A percentile compares a stretch with the other conserved stretches of the same genome.
These are phyloP conservation scores for Puma concolor DNA, from an alignment of 2,113 vertebrate genomes.

Conservation along the genomic window DNA sequence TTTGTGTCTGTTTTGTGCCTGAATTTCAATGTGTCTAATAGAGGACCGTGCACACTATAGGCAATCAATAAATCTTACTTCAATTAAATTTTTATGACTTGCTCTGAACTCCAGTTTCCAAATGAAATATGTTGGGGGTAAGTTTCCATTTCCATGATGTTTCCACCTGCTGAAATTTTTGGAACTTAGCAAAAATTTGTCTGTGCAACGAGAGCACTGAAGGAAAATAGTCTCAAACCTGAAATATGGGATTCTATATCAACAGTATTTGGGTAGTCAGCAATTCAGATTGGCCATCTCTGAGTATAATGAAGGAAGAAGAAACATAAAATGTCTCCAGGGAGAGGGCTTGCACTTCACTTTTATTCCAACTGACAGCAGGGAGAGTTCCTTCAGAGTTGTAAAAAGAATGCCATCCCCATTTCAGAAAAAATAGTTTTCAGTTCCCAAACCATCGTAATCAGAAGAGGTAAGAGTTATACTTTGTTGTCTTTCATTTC, in stretches of 20 bases:
- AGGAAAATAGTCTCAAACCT: not conserved
- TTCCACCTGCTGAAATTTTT: not conserved
- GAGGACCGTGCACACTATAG: not conserved
- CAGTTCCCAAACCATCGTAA: not conserved
- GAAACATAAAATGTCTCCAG: not conserved
- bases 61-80: conserved; percentile 77
- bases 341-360: not conserved
- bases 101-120: conserved; percentile 57
- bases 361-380: not conserved
- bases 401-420: not conserved
- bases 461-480: conserved; percentile 23
- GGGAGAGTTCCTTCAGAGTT: not conserved
- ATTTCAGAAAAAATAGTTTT: conserved; percentile 10
- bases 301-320: not conserved
- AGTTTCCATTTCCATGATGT: not conserved
- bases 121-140: not conserved
- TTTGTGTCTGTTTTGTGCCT: conserved; percentile 58
- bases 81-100: conserved; percentile 49
- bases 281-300: not conserved
- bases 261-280: not conserved
- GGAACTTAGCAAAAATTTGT: not conserved
- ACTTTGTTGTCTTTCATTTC: conserved; percentile 42
- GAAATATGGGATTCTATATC: not conserved
- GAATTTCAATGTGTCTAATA: conserved; percentile 64
- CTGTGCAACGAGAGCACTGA: not conserved